These are phyloP conservation scores for Gryllus bimaculatus DNA, from an alignment of 1,140 invertebrate species.

Conservation along the genomic window DNA sequence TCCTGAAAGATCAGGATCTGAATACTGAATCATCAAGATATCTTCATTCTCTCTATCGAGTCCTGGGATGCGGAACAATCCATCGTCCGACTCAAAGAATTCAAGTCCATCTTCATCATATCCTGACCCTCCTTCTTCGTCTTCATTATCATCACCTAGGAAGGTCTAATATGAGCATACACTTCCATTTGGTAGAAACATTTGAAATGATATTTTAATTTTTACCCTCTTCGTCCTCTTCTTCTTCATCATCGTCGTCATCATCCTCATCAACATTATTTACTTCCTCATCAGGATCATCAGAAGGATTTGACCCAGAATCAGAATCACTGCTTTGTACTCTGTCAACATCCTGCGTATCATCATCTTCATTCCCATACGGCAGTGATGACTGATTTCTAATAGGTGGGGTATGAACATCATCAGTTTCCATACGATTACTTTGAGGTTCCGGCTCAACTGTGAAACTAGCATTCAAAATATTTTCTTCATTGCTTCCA, in stretches of 20 bases:
- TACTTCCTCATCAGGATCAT: constrained; percentile 27
- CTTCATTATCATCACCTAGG: constrained; percentile 39
- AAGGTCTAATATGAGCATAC: neutral
- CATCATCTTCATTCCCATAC: constrained; percentile 24
- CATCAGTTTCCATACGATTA: constrained; percentile 1
- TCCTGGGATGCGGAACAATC: constrained; percentile 40
- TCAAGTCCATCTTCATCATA: constrained; percentile 41
- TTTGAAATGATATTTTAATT: neutral
- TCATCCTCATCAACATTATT: constrained; percentile 45
- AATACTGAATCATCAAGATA: constrained; percentile 52
- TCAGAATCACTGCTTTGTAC: constrained; percentile 23
- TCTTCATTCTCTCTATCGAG: constrained; percentile 47
- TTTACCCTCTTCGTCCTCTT: constrained; percentile 43
- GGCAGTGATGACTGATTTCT: neutral
- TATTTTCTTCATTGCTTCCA: constrained; percentile 7
- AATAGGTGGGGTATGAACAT: neutral
- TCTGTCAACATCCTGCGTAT: constrained; percentile 12
- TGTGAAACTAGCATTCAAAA: neutral
- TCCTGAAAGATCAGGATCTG: constrained; percentile 37
- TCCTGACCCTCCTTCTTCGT: constrained; percentile 54
- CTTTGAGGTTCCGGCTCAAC: neutral
- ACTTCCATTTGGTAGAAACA: neutral
- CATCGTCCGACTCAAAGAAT: constrained; percentile 39
- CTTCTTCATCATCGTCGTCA: constrained; percentile 49
- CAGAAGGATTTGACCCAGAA: constrained; percentile 32